Evolutionary conservation across 2,888 invertebrate genomes (phyloP).

Genomic region (Zhuqinia jingwanae): DNA sequence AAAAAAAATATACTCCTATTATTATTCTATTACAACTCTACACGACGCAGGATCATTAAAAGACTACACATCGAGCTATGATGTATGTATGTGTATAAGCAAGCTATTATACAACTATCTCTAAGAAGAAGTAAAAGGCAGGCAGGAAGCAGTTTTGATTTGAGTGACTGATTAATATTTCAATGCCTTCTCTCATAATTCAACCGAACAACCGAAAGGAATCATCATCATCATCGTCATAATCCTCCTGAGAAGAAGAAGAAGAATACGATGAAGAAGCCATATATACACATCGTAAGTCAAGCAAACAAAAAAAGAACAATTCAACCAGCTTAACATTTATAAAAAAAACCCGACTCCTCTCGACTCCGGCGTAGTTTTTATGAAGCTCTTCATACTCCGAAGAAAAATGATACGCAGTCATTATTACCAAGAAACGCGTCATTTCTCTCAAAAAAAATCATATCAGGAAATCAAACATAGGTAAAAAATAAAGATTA

Average conservation of each 20-base stretch:
- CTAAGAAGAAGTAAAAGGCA: too few relatives aligned
- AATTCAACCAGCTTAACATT: not conserved
- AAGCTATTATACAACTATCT: too few relatives aligned
- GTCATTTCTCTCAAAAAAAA: conserved; percentile 41
- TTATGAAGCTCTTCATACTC: not conserved
- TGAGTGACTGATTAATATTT: conserved; percentile 54
- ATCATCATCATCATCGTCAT: not conserved
- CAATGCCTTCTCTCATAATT: conserved; percentile 44
- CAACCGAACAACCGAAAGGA: conserved; percentile 22
- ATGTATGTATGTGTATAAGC: too few relatives aligned
- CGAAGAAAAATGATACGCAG: conserved; percentile 10
- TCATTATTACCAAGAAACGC: conserved; percentile 7
- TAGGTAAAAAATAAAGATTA: conserved; percentile 37
- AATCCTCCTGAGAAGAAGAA: not conserved
- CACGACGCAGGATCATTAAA: not conserved
- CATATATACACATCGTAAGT: too few relatives aligned
- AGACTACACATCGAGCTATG: not conserved
- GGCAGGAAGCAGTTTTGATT: conserved; percentile 11
- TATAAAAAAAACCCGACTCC: not conserved
- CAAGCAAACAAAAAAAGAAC: not conserved
- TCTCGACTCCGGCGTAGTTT: not conserved
- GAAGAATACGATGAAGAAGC: too few relatives aligned
- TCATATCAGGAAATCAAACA: conserved; percentile 20
- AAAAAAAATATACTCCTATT: conserved; percentile 30
- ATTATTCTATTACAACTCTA: conserved; percentile 50